Evolutionary conservation across 2,888 invertebrate species (phyloP), one percentile per base, ranked within the genome.

Genomic region (Hymenopus coronatus): DNA sequence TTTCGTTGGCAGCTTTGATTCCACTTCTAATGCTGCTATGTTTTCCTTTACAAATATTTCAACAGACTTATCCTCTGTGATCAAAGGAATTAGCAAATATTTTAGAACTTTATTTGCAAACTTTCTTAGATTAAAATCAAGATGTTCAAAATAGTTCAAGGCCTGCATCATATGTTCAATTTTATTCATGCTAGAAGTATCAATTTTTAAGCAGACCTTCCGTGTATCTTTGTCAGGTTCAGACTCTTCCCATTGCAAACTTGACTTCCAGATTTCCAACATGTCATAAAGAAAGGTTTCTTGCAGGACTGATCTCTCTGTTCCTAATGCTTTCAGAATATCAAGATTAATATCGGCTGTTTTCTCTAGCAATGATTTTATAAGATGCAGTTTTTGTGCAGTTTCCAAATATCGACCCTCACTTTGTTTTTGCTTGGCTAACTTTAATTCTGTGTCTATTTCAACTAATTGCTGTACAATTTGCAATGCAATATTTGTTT

Each of bases 81-180:
- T 94, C 0, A 97, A 94, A 0, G 95, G 95, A 88, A 93, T 92
- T 20, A 97, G 93, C 33, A 96, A 92, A 90, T 94, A 92, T 70
- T 94, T 93, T 91, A 96, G 93, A 28, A 97, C 91, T 91, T 95
- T 95, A 89, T 93, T 93, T 3, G 95, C 93, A 91, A 97, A 95
- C 88, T 94, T 93, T 81, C 94, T 93, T 9, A 97, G 92, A 91
- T 94, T 95, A 46, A 91, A 91, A 92, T 93, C 92, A 91, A 96
- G 91, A 92, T 94, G 91, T 92, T 93, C 91, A 1, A 94, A 91
- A 82, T 92, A 91, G 83, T 93, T 90, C 28, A 94, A 92, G 33
- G 94, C 93, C 90, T 92, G 91, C 20, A 93, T 92, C 87, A 94
- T 93, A 90, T 94, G 93, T 88, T 93, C 91, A 30, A 93, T 90